phyloP scores from a whole-genome alignment of 1,140 invertebrate genomes.

The Leptinotarsa defecta region DNA sequence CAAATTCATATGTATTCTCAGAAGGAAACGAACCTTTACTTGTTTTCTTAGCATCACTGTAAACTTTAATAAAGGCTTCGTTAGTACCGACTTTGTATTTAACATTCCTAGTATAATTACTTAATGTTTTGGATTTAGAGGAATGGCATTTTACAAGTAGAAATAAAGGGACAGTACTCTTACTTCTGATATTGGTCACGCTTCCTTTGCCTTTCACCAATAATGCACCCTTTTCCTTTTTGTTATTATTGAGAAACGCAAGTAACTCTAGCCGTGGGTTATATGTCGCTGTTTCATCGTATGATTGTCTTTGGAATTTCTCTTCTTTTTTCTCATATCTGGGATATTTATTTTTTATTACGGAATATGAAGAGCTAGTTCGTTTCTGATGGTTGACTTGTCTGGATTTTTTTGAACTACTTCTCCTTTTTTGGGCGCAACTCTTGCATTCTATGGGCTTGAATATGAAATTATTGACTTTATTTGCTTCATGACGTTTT shows the following conservation, averaged over 20 bases:
- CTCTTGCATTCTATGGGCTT: slow-evolving; percentile 11
- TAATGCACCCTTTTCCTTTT: neutral
- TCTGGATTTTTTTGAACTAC: neutral
- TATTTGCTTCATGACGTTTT: slow-evolving; percentile 4
- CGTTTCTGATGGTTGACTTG: slow-evolving; percentile 6
- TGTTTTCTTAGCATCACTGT: neutral
- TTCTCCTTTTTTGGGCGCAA: neutral
- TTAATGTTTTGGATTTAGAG: neutral
- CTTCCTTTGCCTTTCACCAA: neutral
- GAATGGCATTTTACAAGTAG: slow-evolving; percentile 8
- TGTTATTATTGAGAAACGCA: neutral
- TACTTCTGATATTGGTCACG: neutral
- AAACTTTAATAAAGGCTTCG: slow-evolving; percentile 11
- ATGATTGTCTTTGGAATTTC: neutral
- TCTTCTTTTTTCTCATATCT: slow-evolving; percentile 9
- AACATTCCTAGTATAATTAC: neutral
- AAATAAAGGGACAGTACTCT: neutral
- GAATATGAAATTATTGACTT: slow-evolving; percentile 17
- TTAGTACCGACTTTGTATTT: slow-evolving; percentile 15
- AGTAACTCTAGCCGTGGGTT: slow-evolving; percentile 1
- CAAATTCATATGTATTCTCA: neutral
- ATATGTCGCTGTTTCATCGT: slow-evolving; percentile 2
- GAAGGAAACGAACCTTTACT: neutral
- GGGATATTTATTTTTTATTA: neutral
- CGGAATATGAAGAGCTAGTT: neutral